Evolutionary conservation across 1,140 invertebrate genomes (phyloP).

Genomic region (Drosophila nigromelanica): DNA sequence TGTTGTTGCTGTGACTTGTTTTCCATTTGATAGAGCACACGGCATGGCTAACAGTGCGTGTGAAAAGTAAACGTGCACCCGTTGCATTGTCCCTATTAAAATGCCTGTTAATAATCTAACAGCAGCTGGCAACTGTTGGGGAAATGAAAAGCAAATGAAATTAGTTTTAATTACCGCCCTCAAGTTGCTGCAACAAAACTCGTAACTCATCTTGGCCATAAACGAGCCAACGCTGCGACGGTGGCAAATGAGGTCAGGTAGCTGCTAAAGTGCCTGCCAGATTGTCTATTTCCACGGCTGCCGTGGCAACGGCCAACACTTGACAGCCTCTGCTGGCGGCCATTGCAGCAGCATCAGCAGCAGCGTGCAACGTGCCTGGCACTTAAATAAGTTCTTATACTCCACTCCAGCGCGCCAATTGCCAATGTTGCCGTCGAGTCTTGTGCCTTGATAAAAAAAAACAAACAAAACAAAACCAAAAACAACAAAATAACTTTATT

Average conservation of each 20-base stretch:
- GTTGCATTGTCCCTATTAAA: conserved; percentile 65
- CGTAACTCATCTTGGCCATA: conserved; percentile 77
- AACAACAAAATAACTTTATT: conserved; percentile 28
- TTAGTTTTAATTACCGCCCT: conserved; percentile 80
- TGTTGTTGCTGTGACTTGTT: conserved; percentile 7
- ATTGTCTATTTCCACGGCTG: conserved; percentile 50
- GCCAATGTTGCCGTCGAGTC: conserved; percentile 53
- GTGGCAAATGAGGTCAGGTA: conserved; percentile 60
- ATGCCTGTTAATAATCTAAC: conserved; percentile 64
- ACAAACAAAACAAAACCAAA: neutral
- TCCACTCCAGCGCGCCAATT: conserved; percentile 48
- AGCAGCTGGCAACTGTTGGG: conserved; percentile 7
- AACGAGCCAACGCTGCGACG: conserved; percentile 36
- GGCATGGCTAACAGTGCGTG: conserved; percentile 52
- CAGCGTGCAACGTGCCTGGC: conserved; percentile 76
- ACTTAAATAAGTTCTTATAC: conserved; percentile 79
- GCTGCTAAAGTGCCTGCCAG: conserved; percentile 62
- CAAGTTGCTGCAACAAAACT: conserved; percentile 74
- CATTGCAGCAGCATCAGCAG: conserved; percentile 59
- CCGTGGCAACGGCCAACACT: conserved; percentile 30
- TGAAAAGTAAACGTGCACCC: conserved; percentile 18
- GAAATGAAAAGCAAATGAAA: conserved; percentile 74
- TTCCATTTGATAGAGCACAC: conserved; percentile 54
- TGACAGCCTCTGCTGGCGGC: conserved; percentile 18
- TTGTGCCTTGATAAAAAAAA: conserved; percentile 61